Base-by-base conservation (phyloP, 2,888 invertebrate genomes). In the Netelia melanura region DNA sequence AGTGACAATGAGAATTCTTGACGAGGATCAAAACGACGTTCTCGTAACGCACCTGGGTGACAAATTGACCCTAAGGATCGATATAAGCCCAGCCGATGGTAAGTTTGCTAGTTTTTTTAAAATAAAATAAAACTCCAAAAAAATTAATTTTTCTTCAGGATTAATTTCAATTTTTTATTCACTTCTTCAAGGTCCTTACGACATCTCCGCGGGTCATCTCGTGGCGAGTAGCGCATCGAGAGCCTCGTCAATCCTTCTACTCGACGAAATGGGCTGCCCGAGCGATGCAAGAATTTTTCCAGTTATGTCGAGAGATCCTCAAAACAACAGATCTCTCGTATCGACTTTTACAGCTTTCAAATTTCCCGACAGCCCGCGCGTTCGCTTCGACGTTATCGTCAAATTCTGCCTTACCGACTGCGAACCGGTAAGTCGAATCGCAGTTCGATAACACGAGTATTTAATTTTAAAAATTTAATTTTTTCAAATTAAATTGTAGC, bases 321-420 rank as follows among this genome's bases (percentile, higher is more conserved):
- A 61, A 0, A 91, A 93, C 82, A 92, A 91, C 30, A 90, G 90
- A 71, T 92, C 93, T 0, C 93, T 97, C 21, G 94, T 95, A 0
- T 95, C 96, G 3, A 95, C 95, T 23, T 98, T 98, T 93, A 96
- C 97, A 91, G 98, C 98, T 0, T 98, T 98, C 93, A 97, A 98
- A 86, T 98, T 98, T 94, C 96, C 97, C 0, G 96, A 97, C 11
- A 97, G 98, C n/a, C 96, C 97, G 44, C 95, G 97, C 6, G 97
- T 98, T 0, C 95, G 97, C 86, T 98, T 98, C 91, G 96, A 97
- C 89, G 96, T 98, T 1, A 96, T 97, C 93, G 96, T 98, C 11
- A 96, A 97, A 86, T 98, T 97, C 92, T 98, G 98, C 91, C 94
- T 96, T n/a, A 94, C 95, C 1, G 95, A 95, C 84, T 98, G 98